Base-by-base conservation (phyloP, 1,140 invertebrate species). In the Drosophila ercepeae region DNA sequence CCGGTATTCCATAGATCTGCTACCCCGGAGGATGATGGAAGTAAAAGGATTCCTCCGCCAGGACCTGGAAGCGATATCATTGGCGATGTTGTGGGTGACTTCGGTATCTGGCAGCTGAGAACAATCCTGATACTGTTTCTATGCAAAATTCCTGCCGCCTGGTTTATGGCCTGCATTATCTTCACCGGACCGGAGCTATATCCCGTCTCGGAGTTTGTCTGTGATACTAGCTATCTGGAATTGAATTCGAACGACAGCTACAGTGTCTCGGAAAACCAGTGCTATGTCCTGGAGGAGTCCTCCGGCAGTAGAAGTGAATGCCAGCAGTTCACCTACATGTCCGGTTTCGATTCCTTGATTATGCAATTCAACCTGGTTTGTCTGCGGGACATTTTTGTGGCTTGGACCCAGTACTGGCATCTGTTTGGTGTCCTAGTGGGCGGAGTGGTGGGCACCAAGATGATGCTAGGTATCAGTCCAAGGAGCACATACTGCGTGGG, bases 101-200 rank as follows among this genome's bases (percentile, higher is more conserved):
- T 91, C 51, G 92, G 92, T 34, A 83, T 88, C 32, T 92, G 91
- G 91, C 92, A 92, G 50, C 48, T 91, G 36, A 75, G 91, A 44
- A 88, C 91, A 9, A 89, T 91, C 1, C 67, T 91, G n/a, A 90
- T 92, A 39, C 82, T 92, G 8, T 92, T 89, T 52, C 71, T 92
- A 1, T 90, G 89, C 52, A 92, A 92, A 69, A 92, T 92, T 27
- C 92, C 92, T 6, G 91, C 92, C 5, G 90, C 92, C 5, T 92
- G 92, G 92, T 92, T 92, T 58, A 92, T 92, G 91, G 91, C 91
- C 34, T 92, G 91, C 54, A 90, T 92, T 16, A 92, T 92, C 7
- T 91, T 91, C 36, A 91, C 90, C 1, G 90, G 88, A 1, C 90
- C 90, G 0, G 90, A 91, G 34, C 64, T 91, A 0, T 89, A 91